These are phyloP conservation scores for Catagonus wagneri DNA, from an alignment of 2,113 vertebrate species.

Conservation along the genomic window DNA sequence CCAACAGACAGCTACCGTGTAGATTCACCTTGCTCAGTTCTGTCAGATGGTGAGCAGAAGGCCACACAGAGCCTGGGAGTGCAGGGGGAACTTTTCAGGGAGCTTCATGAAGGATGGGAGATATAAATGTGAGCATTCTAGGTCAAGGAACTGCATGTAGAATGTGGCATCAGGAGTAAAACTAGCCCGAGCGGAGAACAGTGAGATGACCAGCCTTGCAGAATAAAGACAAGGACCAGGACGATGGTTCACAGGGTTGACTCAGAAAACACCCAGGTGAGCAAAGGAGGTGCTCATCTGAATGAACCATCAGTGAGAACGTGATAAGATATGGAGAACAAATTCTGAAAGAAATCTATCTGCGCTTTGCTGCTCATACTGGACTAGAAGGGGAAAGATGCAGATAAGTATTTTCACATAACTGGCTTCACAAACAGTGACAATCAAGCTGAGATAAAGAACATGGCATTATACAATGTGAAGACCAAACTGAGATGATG, in stretches of 20 bases:
- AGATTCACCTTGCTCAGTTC: background rate
- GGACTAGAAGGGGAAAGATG: background rate
- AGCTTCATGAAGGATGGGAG: background rate
- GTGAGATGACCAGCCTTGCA: background rate
- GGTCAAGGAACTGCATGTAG: background rate
- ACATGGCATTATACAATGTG: background rate
- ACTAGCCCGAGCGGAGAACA: background rate
- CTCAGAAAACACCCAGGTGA: background rate
- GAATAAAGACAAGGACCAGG: background rate
- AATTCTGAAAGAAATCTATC: background rate
- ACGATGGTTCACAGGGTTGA: background rate
- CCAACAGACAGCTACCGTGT: background rate
- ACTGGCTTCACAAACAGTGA: background rate
- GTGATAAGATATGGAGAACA: background rate
- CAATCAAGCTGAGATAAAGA: background rate
- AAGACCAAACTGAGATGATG: background rate
- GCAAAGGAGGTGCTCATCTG: background rate
- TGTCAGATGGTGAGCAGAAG: background rate
- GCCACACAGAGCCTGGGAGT: background rate
- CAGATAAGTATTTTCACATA: background rate
- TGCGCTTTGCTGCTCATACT: background rate
- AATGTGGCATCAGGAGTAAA: slow-evolving; percentile 22
- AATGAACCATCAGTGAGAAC: background rate
- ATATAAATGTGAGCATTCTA: background rate
- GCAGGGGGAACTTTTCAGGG: background rate